phyloP scores from a whole-genome alignment of 2,888 invertebrate species.

The Leucania comma region DNA sequence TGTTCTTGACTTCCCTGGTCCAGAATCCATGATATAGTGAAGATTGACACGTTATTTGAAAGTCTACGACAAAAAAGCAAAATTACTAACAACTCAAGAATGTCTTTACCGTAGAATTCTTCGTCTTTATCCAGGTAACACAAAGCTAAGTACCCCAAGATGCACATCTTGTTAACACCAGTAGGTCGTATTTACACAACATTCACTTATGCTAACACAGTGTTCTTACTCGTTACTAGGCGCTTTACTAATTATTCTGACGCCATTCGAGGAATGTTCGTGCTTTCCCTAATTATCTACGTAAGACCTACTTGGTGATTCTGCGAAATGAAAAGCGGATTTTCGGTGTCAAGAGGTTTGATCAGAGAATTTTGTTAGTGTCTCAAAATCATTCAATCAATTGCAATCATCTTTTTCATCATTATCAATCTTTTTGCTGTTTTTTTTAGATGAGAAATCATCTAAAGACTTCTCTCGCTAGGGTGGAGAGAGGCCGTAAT shows the following conservation, averaged over 20 bases:
- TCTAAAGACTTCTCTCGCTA: too few relatives aligned
- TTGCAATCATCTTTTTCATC: too few relatives aligned
- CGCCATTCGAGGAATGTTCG: conserved; percentile 42
- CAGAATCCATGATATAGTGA: background rate
- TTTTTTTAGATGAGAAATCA: too few relatives aligned
- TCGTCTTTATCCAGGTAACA: conserved; percentile 43
- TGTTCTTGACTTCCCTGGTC: background rate
- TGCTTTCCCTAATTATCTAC: conserved; percentile 50
- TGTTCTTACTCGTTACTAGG: conserved; percentile 55
- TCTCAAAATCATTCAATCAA: too few relatives aligned
- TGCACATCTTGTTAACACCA: conserved; percentile 57
- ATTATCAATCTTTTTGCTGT: too few relatives aligned
- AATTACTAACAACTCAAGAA: conserved; percentile 19
- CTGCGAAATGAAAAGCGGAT: conserved; percentile 31
- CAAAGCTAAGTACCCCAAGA: conserved; percentile 52
- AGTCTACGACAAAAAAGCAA: background rate
- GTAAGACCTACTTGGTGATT: conserved; percentile 28
- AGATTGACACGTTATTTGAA: background rate
- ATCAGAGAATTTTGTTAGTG: too few relatives aligned
- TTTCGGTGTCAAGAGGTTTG: background rate
- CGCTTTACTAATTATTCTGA: conserved; percentile 58
- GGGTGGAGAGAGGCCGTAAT: too few relatives aligned
- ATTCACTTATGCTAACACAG: conserved; percentile 60
- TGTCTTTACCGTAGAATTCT: conserved; percentile 13
- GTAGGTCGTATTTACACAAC: conserved; percentile 62